phyloP scores from a whole-genome alignment of 2,888 invertebrate genomes.

The Lutraria lutraria region DNA sequence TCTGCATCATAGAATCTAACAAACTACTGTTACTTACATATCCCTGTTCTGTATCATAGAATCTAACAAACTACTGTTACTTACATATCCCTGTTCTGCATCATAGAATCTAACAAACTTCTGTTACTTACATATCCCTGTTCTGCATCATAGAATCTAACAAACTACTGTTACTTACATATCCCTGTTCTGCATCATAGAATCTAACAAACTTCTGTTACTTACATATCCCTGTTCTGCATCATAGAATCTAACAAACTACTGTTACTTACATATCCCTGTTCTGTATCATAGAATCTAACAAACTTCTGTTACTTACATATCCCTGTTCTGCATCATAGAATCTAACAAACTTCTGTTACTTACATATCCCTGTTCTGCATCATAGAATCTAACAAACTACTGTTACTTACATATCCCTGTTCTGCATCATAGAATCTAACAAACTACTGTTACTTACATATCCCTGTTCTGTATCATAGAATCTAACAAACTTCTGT shows the following conservation, averaged over 20 bases:
- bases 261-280: conserved; percentile 73
- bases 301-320: conserved; percentile 57
- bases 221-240: conserved; percentile 78
- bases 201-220: conserved; percentile 73
- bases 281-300: conserved; percentile 85
- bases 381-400: conserved; percentile 83
- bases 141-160: conserved; percentile 85
- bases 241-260: conserved; percentile 83
- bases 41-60: conserved; percentile 84
- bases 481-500: conserved; percentile 78
- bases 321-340: conserved; percentile 84
- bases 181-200: conserved; percentile 83
- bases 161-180: conserved; percentile 58
- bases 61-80: conserved; percentile 67
- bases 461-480: conserved; percentile 82
- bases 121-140: conserved; percentile 72
- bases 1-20: conserved; percentile 85
- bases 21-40: conserved; percentile 58
- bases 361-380: conserved; percentile 77
- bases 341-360: conserved; percentile 74
- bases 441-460: conserved; percentile 57
- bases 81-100: conserved; percentile 78
- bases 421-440: conserved; percentile 85
- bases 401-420: conserved; percentile 72
- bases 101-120: conserved; percentile 83